These are phyloP conservation scores for Laterallus jamaicensis DNA, from an alignment of 2,113 vertebrate species.

Conservation along the genomic window DNA sequence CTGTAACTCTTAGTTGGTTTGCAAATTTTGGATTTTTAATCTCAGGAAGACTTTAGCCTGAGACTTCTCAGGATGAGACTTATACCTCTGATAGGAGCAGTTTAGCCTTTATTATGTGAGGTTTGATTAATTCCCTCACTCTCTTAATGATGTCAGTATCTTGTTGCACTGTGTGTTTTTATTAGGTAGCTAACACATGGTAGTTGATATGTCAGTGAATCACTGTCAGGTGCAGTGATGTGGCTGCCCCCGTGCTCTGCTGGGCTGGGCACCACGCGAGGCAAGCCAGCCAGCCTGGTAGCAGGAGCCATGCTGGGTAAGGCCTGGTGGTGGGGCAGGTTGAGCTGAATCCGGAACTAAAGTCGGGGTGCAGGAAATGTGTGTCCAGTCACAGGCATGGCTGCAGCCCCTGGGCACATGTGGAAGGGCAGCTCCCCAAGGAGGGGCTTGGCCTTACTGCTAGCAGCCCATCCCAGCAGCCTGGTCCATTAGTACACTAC, in stretches of 20 bases:
- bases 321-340: rapidly evolving
- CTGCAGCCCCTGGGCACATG: rapidly evolving
- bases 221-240: rapidly evolving
- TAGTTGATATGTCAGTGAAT: neutral
- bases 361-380: rapidly evolving
- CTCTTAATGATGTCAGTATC: neutral
- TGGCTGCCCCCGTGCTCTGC: rapidly evolving
- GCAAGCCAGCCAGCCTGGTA: rapidly evolving
- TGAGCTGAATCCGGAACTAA: rapidly evolving
- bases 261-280: rapidly evolving
- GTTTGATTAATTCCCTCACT: neutral
- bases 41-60: neutral
- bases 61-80: neutral
- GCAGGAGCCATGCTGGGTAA: rapidly evolving
- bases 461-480: neutral
- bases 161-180: neutral
- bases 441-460: rapidly evolving
- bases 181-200: rapidly evolving
- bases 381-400: neutral
- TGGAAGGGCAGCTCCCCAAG: neutral
- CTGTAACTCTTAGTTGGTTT: neutral
- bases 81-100: neutral
- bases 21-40: neutral
- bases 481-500: rapidly evolving
- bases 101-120: neutral